Conservation (phyloP, 2,888 invertebrate species). For the Cephus runcator region DNA sequence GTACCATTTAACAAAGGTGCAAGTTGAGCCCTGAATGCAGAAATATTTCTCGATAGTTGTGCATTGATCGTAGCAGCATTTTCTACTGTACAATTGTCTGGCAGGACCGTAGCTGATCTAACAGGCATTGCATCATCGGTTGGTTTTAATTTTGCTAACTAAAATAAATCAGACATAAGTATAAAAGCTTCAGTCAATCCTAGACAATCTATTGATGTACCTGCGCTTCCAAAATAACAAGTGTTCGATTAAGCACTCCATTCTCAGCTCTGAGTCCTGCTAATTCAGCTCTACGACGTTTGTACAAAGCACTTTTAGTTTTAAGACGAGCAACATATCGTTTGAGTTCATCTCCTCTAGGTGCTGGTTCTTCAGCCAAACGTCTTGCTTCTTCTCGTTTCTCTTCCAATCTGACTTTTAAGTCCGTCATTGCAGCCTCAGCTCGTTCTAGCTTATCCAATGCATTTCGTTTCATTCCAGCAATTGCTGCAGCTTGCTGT, state of each 20-base stretch:
- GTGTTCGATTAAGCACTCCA: slow-evolving; percentile 79
- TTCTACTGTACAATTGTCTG: slow-evolving; percentile 42
- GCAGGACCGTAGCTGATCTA: slow-evolving; percentile 22
- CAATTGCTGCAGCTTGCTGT: slow-evolving; percentile 84
- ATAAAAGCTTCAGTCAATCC: background rate
- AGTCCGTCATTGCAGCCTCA: slow-evolving; percentile 75
- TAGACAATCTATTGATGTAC: slow-evolving; percentile 46
- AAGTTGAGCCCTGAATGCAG: slow-evolving; percentile 38
- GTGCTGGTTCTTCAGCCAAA: slow-evolving; percentile 46
- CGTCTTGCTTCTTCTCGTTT: slow-evolving; percentile 48
- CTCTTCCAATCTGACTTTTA: slow-evolving; percentile 64
- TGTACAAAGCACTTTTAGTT: slow-evolving; percentile 83
- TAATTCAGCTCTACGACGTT: slow-evolving; percentile 81
- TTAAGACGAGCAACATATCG: slow-evolving; percentile 84
- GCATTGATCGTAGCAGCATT: slow-evolving; percentile 45
- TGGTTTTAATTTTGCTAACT: slow-evolving; percentile 29
- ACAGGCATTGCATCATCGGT: slow-evolving; percentile 16
- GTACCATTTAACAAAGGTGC: slow-evolving; percentile 48
- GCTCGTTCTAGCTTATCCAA: slow-evolving; percentile 51
- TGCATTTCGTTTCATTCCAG: slow-evolving; percentile 76
- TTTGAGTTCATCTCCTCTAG: slow-evolving; percentile 82
- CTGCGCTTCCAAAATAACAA: slow-evolving; percentile 77
- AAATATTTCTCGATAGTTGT: slow-evolving; percentile 40
- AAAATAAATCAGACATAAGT: background rate
- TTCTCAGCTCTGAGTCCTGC: slow-evolving; percentile 81